phyloP scores from a whole-genome alignment of 2,888 invertebrate species.

The Gibbula magus region DNA sequence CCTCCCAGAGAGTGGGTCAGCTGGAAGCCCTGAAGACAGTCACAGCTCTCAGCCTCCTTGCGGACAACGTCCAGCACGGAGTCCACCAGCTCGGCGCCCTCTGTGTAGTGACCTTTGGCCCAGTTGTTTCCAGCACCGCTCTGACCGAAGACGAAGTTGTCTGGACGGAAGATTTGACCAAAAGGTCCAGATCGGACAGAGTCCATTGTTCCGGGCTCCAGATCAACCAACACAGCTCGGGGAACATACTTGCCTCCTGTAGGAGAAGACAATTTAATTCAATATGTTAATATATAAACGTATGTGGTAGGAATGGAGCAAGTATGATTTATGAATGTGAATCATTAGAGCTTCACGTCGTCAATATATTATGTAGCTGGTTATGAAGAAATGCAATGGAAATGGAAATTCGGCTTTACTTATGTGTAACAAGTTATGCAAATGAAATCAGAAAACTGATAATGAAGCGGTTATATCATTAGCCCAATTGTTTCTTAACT shows the following conservation, averaged over 20 bases:
- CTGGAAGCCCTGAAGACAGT: slow-evolving; percentile 72
- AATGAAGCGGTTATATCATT: too few species aligned
- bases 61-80: slow-evolving; percentile 71
- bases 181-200: slow-evolving; percentile 94
- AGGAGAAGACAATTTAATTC: background rate
- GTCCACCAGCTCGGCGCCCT: slow-evolving; percentile 71
- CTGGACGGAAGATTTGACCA: slow-evolving; percentile 92
- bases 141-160: slow-evolving; percentile 89
- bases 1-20: slow-evolving; percentile 84
- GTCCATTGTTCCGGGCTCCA: slow-evolving; percentile 97
- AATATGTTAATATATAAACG: background rate
- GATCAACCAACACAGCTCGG: slow-evolving; percentile 91
- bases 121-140: slow-evolving; percentile 71
- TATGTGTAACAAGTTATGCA: too few species aligned
- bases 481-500: too few species aligned
- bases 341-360: too few species aligned
- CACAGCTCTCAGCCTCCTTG: slow-evolving; percentile 70
- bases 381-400: too few species aligned
- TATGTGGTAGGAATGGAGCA: too few species aligned
- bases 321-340: too few species aligned
- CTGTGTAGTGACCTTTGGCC: slow-evolving; percentile 72
- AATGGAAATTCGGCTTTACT: too few species aligned
- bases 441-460: too few species aligned
- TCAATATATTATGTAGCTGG: too few species aligned
- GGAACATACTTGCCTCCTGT: slow-evolving; percentile 89